phyloP scores from a whole-genome alignment of 2,113 vertebrate species.

The Sturnus vulgaris region DNA sequence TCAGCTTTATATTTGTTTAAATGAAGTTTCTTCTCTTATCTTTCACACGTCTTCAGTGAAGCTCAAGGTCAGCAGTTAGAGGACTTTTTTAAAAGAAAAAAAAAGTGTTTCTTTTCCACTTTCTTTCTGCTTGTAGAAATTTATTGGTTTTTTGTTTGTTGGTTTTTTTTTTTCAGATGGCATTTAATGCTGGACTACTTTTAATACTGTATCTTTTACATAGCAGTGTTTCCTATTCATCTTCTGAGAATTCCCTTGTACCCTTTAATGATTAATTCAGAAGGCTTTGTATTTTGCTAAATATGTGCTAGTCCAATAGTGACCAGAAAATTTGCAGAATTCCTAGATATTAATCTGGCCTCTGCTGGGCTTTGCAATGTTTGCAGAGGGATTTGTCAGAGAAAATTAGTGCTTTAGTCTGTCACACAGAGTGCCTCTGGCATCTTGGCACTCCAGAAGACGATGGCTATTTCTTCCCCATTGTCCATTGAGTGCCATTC shows the following conservation, averaged over 20 bases:
- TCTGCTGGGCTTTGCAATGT: background rate
- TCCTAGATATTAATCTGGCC: background rate
- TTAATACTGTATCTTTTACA: background rate
- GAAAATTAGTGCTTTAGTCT: background rate
- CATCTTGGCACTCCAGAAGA: background rate
- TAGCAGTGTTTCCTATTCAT: background rate
- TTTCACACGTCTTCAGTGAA: background rate
- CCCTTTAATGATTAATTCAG: background rate
- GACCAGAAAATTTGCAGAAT: background rate
- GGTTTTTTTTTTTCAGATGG: background rate
- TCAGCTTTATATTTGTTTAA: constrained; percentile 45
- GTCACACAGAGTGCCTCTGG: background rate
- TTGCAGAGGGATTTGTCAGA: background rate
- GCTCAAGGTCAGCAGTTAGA: constrained; percentile 1
- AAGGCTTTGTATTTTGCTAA: background rate
- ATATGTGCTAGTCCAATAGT: background rate
- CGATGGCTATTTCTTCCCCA: background rate
- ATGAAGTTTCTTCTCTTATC: constrained; percentile 34
- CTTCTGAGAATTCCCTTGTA: background rate
- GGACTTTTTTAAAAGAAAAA: background rate
- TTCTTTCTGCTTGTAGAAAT: background rate
- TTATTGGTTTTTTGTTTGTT: background rate
- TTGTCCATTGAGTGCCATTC: background rate
- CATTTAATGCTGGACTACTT: background rate
- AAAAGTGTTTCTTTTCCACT: background rate